Percentiles rank a stretch among this genome's conserved stretches.
Evolutionary conservation across 30 jellyfish, hydroid and myxozoan species (phyloP).

Genomic region (Aurelia sp.): DNA sequence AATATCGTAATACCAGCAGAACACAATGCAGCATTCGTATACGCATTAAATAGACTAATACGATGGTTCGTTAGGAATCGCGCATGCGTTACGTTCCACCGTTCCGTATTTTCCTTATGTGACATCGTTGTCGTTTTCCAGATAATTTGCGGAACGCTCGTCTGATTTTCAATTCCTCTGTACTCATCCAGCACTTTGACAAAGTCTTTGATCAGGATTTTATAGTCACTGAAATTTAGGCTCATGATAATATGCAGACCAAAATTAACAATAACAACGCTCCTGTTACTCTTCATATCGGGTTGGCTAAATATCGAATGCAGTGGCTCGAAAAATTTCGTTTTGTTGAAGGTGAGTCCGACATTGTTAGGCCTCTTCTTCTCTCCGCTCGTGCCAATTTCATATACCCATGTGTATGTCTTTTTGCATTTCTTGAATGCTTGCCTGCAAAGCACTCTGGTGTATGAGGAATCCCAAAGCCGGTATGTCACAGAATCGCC

Average conservation of each 20-base stretch:
- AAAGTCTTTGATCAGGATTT: conserved; percentile 17
- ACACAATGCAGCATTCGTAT: conserved; percentile 49
- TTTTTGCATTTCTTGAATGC: conserved; percentile 54
- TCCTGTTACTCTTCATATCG: conserved; percentile 45
- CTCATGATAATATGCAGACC: conserved; percentile 69
- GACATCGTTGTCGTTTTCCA: conserved; percentile 77
- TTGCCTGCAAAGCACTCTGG: conserved; percentile 62
- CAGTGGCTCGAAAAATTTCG: conserved; percentile 42
- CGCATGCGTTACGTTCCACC: conserved; percentile 19
- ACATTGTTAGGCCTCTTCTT: not conserved
- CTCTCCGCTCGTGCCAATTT: not conserved
- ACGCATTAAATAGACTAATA: conserved; percentile 43
- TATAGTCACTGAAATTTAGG: conserved; percentile 26
- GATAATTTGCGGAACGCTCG: conserved; percentile 33
- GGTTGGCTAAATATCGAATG: conserved; percentile 16
- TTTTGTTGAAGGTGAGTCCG: conserved; percentile 45
- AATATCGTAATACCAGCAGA: conserved; percentile 56
- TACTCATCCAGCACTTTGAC: conserved; percentile 8
- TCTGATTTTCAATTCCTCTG: not conserved
- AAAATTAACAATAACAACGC: conserved; percentile 61
- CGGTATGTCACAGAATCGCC: conserved; percentile 76
- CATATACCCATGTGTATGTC: conserved; percentile 77
- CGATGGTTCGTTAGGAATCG: conserved; percentile 66
- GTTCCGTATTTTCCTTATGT: conserved; percentile 41
- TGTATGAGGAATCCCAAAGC: conserved; percentile 47